Conservation (phyloP, 2,797 vertebrate species). For the Labeo calbasu region DNA sequence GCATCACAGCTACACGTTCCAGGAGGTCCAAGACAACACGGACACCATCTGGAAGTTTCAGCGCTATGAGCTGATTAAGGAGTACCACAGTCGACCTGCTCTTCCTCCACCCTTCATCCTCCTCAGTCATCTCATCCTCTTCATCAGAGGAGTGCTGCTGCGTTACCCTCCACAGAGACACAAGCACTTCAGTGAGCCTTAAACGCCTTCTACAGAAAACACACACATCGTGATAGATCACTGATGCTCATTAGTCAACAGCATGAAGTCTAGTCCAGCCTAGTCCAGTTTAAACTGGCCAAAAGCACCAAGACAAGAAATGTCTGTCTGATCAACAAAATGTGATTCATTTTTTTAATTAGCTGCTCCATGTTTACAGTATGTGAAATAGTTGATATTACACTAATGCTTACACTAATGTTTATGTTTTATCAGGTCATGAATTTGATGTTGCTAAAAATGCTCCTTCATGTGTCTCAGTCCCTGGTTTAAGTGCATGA, state of each 20-base stretch:
- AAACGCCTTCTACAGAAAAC: not conserved
- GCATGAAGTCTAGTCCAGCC: not conserved
- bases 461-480: not conserved
- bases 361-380: not conserved
- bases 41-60: constrained; percentile 99
- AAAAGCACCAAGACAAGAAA: not conserved
- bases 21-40: constrained; percentile 93
- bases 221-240: not conserved
- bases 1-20: constrained; percentile 90
- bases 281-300: not conserved
- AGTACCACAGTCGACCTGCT: constrained; percentile 88
- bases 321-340: not conserved
- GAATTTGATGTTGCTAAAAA: not conserved
- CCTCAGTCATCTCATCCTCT: constrained; percentile 86
- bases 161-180: constrained; percentile 57
- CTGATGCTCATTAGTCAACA: not conserved
- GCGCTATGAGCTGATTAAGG: constrained; percentile 90
- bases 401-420: not conserved
- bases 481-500: not conserved
- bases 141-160: constrained; percentile 76
- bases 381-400: not conserved
- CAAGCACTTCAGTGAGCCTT: constrained; percentile 85
- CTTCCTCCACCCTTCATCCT: constrained; percentile 92
- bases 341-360: not conserved
- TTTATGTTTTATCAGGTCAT: not conserved